These are phyloP conservation scores for Xestia ashworthii DNA, from an alignment of 2,888 invertebrate genomes.

Conservation along the genomic window DNA sequence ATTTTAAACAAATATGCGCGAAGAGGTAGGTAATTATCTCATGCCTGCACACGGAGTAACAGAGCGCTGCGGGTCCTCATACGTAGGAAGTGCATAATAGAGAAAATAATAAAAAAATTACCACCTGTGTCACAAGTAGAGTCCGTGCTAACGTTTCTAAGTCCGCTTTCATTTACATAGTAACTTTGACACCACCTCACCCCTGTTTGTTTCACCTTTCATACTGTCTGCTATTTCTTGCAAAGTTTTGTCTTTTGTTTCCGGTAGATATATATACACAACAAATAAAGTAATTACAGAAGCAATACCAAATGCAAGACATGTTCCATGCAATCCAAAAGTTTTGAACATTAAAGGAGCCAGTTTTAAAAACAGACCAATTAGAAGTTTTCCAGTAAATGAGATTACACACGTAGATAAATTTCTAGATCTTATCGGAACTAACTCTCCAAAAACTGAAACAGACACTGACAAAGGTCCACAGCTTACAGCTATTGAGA, in stretches of 20 bases:
- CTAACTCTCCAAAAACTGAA: slow-evolving; percentile 69
- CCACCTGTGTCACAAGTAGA: too few species aligned
- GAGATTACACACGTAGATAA: slow-evolving; percentile 59
- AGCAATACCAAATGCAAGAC: slow-evolving; percentile 66
- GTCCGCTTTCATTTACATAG: too few species aligned
- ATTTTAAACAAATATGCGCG: too few species aligned
- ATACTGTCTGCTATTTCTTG: slow-evolving; percentile 71
- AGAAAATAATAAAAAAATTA: too few species aligned
- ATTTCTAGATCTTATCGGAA: slow-evolving; percentile 69
- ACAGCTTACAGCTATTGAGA: slow-evolving; percentile 70
- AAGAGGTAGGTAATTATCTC: too few species aligned
- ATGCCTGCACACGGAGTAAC: too few species aligned
- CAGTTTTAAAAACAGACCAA: slow-evolving; percentile 60
- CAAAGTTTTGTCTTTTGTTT: slow-evolving; percentile 77
- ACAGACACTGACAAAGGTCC: slow-evolving; percentile 69
- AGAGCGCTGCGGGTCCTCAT: too few species aligned
- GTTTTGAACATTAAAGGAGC: slow-evolving; percentile 68
- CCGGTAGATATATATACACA: slow-evolving; percentile 73
- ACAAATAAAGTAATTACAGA: slow-evolving; percentile 55
- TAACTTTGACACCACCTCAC: not conserved
- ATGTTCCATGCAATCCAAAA: slow-evolving; percentile 69
- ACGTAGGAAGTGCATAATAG: too few species aligned
- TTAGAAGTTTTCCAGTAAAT: slow-evolving; percentile 31
- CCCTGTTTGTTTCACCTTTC: slow-evolving; percentile 4
- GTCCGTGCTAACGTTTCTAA: too few species aligned